Evolutionary conservation across 2,113 vertebrate genomes (phyloP), one percentile per base, ranked within the genome.

Genomic region (Rhinolophus sinicus): DNA sequence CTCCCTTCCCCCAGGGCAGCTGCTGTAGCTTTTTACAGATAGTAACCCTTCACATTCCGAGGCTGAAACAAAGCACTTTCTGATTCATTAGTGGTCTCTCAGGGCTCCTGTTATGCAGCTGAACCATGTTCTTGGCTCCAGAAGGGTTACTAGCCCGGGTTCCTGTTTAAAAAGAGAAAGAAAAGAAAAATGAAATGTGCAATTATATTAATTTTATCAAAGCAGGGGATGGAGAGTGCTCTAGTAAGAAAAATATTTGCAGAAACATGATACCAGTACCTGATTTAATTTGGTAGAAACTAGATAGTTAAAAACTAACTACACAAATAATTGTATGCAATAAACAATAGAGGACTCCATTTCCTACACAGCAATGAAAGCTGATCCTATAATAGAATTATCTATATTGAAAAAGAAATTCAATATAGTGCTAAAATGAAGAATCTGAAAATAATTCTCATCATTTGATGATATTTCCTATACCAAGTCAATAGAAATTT

Each of bases 121-220:
- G 40, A 65, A 10, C 33, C 21, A 67, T 8, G 11, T 40, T 78
- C 54, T 80, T 52, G 22, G 44, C 33, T 60, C 35, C 50, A 90
- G 35, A 87, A 90, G 12, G 18, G 26, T 86, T 93, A 93, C 80
- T 33, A 93, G 65, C 30, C 62, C 72, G 40, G 19, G 21, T 8
- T 56, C 28, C 5, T 64, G 6, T 52, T 88, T 35, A n/a, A 70
- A 77, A 83, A 58, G 22, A 30, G 21, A 88, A 69, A 54, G 7
- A 8, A 19, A 77, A 69, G 54, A 56, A 28, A 82, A 75, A 65
- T 33, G 44, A 47, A 62, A 82, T 26, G 33, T 35, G 21, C 2
- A 73, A 67, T 85, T 93, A 35, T 67, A 40, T 81, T 75, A 75
- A 86, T 85, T 80, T 94, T 90, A 50, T 84, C 70, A 80, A 84